Evolutionary conservation across 2,888 invertebrate species (phyloP).

Genomic region (Dysmachus trigonus): DNA sequence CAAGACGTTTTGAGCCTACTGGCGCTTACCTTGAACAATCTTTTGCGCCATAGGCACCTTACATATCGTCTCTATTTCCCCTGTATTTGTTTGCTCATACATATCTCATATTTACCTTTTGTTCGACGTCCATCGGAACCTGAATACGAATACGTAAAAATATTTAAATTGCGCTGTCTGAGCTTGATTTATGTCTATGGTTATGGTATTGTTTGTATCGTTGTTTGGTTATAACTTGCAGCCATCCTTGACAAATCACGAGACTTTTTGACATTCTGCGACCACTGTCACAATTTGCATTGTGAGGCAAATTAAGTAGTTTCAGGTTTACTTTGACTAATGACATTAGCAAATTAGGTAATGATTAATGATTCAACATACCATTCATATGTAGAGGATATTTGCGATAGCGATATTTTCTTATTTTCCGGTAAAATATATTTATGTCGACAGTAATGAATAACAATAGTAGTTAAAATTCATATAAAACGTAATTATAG

Average conservation of each 20-base stretch:
- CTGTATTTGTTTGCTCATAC: slow-evolving; percentile 7
- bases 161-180: slow-evolving; percentile 15
- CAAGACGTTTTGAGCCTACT: background rate
- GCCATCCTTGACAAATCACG: slow-evolving; percentile 32
- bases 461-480: too few relatives aligned
- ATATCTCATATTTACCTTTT: background rate
- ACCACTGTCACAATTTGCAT: background rate
- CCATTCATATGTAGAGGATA: background rate
- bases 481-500: too few relatives aligned
- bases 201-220: background rate
- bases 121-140: background rate
- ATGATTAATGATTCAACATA: background rate
- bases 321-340: background rate
- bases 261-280: slow-evolving; percentile 23
- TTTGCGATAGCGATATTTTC: background rate
- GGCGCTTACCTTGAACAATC: slow-evolving; percentile 30
- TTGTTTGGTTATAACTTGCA: background rate
- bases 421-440: too few relatives aligned
- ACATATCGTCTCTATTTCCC: background rate
- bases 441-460: too few relatives aligned
- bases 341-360: background rate
- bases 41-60: background rate
- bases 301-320: background rate
- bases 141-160: slow-evolving; percentile 1
- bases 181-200: slow-evolving; percentile 5